phyloP scores from a whole-genome alignment of 2,888 invertebrate genomes.

The Cephus pygmeus region DNA sequence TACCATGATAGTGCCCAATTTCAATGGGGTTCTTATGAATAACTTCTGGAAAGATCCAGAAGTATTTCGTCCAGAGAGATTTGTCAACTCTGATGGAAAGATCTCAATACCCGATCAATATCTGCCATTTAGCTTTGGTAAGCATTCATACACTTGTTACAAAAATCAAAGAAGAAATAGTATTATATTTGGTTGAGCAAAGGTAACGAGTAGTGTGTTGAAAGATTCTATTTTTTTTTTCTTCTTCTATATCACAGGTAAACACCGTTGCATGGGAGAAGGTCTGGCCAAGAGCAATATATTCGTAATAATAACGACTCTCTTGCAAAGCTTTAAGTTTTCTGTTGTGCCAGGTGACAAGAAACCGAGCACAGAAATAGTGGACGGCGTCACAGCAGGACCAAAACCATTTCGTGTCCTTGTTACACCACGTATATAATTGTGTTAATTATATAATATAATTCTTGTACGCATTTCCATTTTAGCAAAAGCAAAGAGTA shows the following conservation, averaged over 20 bases:
- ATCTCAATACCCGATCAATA: slow-evolving; percentile 74
- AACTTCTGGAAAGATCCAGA: slow-evolving; percentile 78
- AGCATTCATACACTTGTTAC: slow-evolving; percentile 13
- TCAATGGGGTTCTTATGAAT: slow-evolving; percentile 78
- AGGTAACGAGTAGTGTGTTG: neutral
- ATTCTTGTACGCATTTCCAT: neutral
- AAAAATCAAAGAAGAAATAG: neutral
- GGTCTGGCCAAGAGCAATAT: slow-evolving; percentile 81
- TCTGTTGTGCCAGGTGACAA: slow-evolving; percentile 73
- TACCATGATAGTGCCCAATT: slow-evolving; percentile 83
- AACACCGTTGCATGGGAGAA: slow-evolving; percentile 87
- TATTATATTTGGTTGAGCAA: neutral
- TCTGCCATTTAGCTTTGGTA: slow-evolving; percentile 82
- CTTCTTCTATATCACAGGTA: slow-evolving; percentile 59
- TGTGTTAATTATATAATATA: neutral
- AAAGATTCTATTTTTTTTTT: neutral
- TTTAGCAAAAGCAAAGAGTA: neutral
- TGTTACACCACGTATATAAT: slow-evolving; percentile 61
- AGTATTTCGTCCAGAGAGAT: slow-evolving; percentile 81
- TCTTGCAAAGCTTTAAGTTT: slow-evolving; percentile 81
- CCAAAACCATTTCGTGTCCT: slow-evolving; percentile 79
- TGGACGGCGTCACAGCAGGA: slow-evolving; percentile 83
- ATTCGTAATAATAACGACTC: slow-evolving; percentile 78
- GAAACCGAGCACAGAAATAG: slow-evolving; percentile 74
- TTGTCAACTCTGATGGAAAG: slow-evolving; percentile 73